Conservation (phyloP, 64 coral and sea anemone genomes). For the Orbicella faveolata region DNA sequence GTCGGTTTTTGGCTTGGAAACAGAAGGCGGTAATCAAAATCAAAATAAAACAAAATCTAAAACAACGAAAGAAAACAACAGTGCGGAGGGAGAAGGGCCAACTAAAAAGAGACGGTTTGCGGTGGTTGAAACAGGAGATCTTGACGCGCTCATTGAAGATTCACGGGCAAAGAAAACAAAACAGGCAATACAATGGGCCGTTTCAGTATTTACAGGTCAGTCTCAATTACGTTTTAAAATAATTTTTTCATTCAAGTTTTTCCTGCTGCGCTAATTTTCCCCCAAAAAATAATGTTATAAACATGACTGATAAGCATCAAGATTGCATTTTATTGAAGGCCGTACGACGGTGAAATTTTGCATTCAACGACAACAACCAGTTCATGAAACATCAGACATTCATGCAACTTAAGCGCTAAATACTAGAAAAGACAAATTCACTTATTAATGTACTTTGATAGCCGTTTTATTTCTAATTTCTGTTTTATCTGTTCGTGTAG, state of each 20-base stretch:
- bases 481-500: not conserved
- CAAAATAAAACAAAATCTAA: no score
- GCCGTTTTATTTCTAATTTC: not conserved
- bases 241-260: not conserved
- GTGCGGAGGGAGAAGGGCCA: not conserved
- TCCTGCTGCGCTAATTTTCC: not conserved
- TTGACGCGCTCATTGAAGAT: not conserved
- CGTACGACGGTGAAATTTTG: not conserved
- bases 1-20: not conserved
- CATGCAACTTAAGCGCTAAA: not conserved
- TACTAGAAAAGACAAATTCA: not conserved
- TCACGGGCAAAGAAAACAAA: not conserved
- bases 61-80: not conserved
- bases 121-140: not conserved
- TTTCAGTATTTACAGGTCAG: conserved; percentile 18
- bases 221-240: not conserved
- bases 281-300: not conserved
- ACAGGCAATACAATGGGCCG: conserved; percentile 12
- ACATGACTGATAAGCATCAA: not conserved
- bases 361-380: no score
- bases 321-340: not conserved
- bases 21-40: not conserved
- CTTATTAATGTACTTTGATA: not conserved
- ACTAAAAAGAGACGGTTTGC: not conserved
- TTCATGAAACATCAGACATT: not conserved